phyloP scores from a whole-genome alignment of 2,113 vertebrate genomes.

The Podarcis muralis region DNA sequence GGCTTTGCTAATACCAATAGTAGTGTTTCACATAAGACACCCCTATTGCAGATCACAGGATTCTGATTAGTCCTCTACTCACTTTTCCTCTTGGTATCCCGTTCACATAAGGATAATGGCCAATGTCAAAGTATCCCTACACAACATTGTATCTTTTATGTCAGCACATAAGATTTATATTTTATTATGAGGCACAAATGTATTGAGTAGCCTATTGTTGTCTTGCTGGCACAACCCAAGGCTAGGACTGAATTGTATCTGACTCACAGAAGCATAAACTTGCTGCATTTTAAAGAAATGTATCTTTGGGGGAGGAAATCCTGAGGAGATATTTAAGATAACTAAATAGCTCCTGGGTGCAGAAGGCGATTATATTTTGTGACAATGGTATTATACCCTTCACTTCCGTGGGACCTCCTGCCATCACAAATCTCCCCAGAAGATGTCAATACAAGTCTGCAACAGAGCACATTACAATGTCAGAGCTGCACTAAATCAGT shows the following conservation, averaged over 20 bases:
- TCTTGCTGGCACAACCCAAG: background rate
- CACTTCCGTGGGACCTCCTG: conserved; percentile 10
- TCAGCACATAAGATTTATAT: too few relatives aligned
- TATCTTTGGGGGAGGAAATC: background rate
- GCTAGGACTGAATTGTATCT: background rate
- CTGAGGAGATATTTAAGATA: background rate
- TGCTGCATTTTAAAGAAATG: background rate
- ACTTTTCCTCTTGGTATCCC: background rate
- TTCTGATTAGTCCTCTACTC: background rate
- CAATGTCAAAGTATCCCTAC: background rate
- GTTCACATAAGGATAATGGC: background rate
- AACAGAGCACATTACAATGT: conserved; percentile 40
- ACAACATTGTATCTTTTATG: background rate
- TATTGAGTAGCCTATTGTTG: background rate
- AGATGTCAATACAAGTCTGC: conserved; percentile 59
- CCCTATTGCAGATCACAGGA: too few relatives aligned
- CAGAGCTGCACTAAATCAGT: conserved; percentile 51
- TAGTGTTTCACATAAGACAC: background rate
- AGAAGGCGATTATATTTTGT: background rate
- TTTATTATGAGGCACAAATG: too few relatives aligned
- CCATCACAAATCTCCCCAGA: conserved; percentile 55
- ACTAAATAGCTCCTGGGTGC: background rate
- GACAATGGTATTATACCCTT: conserved; percentile 23
- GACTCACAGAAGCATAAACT: background rate
- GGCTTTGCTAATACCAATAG: background rate